Evolutionary conservation across 2,113 vertebrate genomes (phyloP), one percentile per base, ranked within the genome.

Genomic region (Sceloporus undulatus): DNA sequence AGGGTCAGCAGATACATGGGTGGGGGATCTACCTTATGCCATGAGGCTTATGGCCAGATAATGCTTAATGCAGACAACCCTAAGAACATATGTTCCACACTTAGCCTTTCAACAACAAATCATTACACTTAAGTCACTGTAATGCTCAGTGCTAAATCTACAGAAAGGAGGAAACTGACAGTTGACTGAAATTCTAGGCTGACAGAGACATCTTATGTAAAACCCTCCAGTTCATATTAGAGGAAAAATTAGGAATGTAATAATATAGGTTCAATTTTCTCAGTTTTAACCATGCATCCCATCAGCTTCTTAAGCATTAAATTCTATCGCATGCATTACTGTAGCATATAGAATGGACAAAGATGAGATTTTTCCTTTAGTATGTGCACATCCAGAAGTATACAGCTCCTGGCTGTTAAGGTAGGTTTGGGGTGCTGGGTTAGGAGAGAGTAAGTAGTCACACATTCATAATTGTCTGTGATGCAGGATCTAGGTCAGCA

Each of bases 1-100:
- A 9, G 48, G 48, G 48, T 7, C 48, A 48, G 10, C 21, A 65
- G 19, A 38, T 19, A 7, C 23, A 27, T 0, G 9, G 73, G 68
- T 48, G 13, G 62, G 78, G 21, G 54, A 75, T 48, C 59, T 62
- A 62, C 59, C 59, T 62, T 71, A 71, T 71, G 68, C 6, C 68
- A 68, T 68, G 70, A 78, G 56, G 48, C 34, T 38, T 84, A 68
- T 79, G 73, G 14, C 16, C 89, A 52, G 27, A 79, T 89, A 83
- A 48, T 82, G 1, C 5, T 81, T 62, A 85, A 38, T 82, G 65
- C 21, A 74, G 87, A 82, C 16, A 82, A 38, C 8, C 82, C 16
- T 52, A 81, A 48, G 25, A 87, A 79, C 13, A 19, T 40, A 13
- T 78, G 27, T 42, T 34, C 38, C 87, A 48, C 42, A 19, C 7